phyloP scores from a whole-genome alignment of 2,797 vertebrate species.

The Malacoraja senta region DNA sequence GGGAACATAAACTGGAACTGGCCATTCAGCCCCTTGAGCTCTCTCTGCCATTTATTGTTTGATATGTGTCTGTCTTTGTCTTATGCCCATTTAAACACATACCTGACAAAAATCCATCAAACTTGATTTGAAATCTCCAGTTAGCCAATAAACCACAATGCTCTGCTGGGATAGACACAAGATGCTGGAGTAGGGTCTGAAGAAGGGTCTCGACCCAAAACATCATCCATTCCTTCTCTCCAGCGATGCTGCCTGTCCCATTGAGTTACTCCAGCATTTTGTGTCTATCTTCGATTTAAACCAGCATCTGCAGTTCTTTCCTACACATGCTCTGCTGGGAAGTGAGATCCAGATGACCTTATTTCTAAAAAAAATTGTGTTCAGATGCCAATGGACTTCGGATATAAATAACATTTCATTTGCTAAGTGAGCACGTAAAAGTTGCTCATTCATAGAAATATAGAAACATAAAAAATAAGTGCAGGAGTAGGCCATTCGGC shows the following conservation, averaged over 20 bases:
- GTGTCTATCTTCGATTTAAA: no score
- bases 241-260: no score
- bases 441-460: not conserved
- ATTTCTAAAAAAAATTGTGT: not conserved
- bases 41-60: not conserved
- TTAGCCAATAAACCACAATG: not conserved
- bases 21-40: not conserved
- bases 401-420: not conserved
- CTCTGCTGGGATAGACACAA: not conserved
- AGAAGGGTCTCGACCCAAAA: no score
- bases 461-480: no score
- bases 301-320: no score
- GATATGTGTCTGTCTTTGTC: not conserved
- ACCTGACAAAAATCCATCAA: not conserved
- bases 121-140: not conserved
- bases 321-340: not conserved
- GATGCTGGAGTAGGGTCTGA: no score
- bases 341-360: not conserved
- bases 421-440: not conserved
- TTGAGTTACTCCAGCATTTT: no score
- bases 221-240: no score
- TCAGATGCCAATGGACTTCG: not conserved
- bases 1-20: not conserved
- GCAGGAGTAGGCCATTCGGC: no score
- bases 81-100: not conserved